Base-by-base conservation (phyloP, 1,140 invertebrate species). In the Matsumurasca onukii region DNA sequence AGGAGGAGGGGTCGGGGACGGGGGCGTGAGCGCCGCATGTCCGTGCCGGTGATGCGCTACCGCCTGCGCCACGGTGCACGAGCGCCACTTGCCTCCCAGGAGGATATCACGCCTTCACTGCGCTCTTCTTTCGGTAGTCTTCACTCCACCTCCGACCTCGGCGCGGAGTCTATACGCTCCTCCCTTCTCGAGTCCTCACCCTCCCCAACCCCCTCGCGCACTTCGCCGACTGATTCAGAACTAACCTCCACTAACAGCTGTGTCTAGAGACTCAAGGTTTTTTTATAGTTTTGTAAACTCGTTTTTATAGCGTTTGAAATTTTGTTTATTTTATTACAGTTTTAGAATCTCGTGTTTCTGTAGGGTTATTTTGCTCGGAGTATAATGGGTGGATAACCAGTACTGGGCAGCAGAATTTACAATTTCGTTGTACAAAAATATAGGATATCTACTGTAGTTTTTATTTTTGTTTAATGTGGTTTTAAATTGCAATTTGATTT, bases 21-120 rank as follows among this genome's bases (percentile, higher is more conserved):
- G 17, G 30, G n/a, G 15, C 67, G 22, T 20, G 34, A 5, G 34
- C 20, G 52, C 12, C 52, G 57, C 30, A 70, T 24, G 24, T 65
- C 68, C 5, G 45, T 25, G 2, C 49, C 66, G 3, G 63, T 69
- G 1, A 48, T 57, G 1, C 29, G 62, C 1, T 66, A 49, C 31
- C 49, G 68, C n/a, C 55, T 31, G 29, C 45, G 63, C n/a, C 34
- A 27, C 22, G 31, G 30, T n/a, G n/a, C 49, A 1, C 15, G 34
- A 45, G 71, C 71, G 22, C 71, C 71, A 22, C 49, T 73, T 20
- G 71, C 71, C 13, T 52, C 25, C 13, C 67, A 69, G 0, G 71
- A 73, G 24, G 71, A 73, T 5, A 34, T 73, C 49, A 73, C 71
- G 13, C 71, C 71, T 20, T 73, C 71, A 1, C 51, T 73, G 29